Base-by-base conservation (phyloP, 2,888 invertebrate genomes). In the Caradrina clavipalpis region DNA sequence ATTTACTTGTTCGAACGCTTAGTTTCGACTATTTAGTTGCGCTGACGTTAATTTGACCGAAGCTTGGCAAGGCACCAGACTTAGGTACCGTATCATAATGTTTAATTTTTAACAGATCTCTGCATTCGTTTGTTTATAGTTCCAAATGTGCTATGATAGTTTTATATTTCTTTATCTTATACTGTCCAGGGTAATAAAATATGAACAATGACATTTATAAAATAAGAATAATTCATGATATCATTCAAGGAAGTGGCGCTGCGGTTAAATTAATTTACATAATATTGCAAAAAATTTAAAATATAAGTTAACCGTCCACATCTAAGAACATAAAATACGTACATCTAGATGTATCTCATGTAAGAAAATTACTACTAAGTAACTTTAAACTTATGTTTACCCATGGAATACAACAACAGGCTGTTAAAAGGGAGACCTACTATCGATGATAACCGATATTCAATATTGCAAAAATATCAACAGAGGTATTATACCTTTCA, bases 11-110 rank as follows among this genome's bases (percentile, higher is more conserved):
- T 73, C 31, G 47, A 69, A 66, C 42, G 62, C 68, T 78, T 62
- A 75, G 59, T 69, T 73, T 61, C 42, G 17, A 74, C 67, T 65
- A 58, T 70, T 72, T 65, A 59, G 56, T 57, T 63, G 59, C 50
- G 57, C 60, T 70, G 72, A 54, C 57, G 63, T 66, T 72, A 50
- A 64, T 68, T 71, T 75, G 31, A 59, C 69, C 69, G 56, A 77
- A 73, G 70, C 68, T 81, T 84, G 83, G 78, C 83, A 84, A 73
- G 73, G 31, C 69, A 78, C 81, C 81, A 84, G 73, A 69, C 58
- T 68, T 69, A 31, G 21, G 17, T 55, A 69, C 49, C 49, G 13
- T 59, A 70, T 73, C 65, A 61, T 72, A 64, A 77, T 65, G 56
- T 62, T 71, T 70, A 6, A 67, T 66, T 62, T 77, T 59, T 47